A percentile compares a stretch with the other conserved stretches of the same genome.
Conservation (phyloP, 2,888 invertebrate genomes). For the Synergus gifuensis region DNA sequence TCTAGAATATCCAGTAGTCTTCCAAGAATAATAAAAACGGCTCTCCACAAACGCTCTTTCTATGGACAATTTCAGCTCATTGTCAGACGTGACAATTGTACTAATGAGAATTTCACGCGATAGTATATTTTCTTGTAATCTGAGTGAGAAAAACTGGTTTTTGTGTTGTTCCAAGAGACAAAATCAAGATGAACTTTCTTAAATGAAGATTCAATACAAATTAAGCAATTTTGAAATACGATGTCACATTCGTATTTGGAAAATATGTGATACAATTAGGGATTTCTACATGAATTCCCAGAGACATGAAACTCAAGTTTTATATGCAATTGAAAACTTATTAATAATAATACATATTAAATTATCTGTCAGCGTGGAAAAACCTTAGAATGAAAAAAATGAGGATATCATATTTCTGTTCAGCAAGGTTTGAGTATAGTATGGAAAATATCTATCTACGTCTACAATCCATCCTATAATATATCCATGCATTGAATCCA, state of each 20-base stretch:
- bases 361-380: too few relatives aligned
- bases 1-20: neutral
- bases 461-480: too few relatives aligned
- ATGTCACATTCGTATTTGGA: too few relatives aligned
- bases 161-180: neutral
- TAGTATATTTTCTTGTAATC: constrained; percentile 25
- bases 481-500: constrained; percentile 1
- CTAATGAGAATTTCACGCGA: constrained; percentile 21
- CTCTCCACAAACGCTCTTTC: constrained; percentile 5
- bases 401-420: neutral
- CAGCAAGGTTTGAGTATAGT: neutral
- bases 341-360: too few relatives aligned
- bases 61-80: constrained; percentile 28
- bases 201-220: too few relatives aligned
- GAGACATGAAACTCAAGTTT: too few relatives aligned
- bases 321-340: too few relatives aligned
- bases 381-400: neutral
- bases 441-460: neutral
- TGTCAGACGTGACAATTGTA: constrained; percentile 32
- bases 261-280: too few relatives aligned
- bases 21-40: constrained; percentile 12
- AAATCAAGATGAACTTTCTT: neutral
- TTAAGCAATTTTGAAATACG: too few relatives aligned
- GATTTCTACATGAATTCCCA: too few relatives aligned
- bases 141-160: constrained; percentile 21